Percentiles rank a stretch among this genome's conserved stretches.
Evolutionary conservation across 92 coral and sea anemone species (phyloP).

Genomic region (Siderastrea radians): DNA sequence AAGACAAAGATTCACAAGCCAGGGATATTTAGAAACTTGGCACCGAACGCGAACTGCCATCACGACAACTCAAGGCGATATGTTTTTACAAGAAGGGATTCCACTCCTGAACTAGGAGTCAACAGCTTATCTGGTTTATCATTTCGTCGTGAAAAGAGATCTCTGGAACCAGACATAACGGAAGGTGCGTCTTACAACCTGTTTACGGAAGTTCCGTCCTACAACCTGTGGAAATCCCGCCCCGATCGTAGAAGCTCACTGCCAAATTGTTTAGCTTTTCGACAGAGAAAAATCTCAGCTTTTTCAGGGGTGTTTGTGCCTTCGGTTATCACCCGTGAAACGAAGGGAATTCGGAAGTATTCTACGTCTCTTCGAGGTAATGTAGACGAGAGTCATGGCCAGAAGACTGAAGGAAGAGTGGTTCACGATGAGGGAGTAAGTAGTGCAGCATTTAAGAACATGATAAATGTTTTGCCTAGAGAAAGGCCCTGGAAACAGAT

Average conservation of each 20-base stretch:
- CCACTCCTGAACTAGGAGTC: conserved; percentile 15
- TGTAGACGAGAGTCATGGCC: not conserved
- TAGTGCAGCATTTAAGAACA: not conserved
- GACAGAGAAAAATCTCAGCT: not conserved
- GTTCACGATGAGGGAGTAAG: not conserved
- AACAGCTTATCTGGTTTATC: not conserved
- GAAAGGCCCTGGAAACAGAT: not conserved
- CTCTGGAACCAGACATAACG: not conserved
- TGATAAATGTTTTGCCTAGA: not conserved
- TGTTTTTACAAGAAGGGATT: conserved; percentile 18
- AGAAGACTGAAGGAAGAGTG: not conserved
- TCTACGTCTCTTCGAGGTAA: conserved; percentile 21
- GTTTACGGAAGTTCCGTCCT: conserved; percentile 32
- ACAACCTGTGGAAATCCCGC: conserved; percentile 44
- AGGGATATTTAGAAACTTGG: not conserved
- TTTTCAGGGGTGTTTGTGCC: conserved; percentile 24
- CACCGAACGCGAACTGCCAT: not conserved
- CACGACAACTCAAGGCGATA: not conserved
- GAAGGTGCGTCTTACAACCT: conserved; percentile 29
- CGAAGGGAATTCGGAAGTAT: conserved; percentile 24
- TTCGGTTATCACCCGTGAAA: conserved; percentile 19
- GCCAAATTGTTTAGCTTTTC: conserved; percentile 9
- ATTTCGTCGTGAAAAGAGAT: conserved; percentile 12
- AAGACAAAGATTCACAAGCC: conserved; percentile 39
- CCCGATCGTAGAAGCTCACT: conserved; percentile 21